A percentile compares a stretch with the other conserved stretches of the same genome.
Evolutionary conservation across 2,113 vertebrate genomes (phyloP).

Genomic region (Oophaga pumilio): DNA sequence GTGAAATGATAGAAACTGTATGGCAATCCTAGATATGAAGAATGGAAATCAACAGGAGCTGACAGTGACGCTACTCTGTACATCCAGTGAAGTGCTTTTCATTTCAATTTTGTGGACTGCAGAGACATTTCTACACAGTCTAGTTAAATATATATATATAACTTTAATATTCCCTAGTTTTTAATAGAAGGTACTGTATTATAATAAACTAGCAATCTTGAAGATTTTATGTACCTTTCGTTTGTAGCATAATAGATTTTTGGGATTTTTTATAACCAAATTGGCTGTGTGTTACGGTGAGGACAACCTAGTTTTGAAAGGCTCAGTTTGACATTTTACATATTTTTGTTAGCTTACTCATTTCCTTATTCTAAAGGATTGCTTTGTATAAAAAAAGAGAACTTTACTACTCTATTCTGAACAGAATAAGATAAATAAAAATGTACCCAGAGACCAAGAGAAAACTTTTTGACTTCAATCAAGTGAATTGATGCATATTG

Average conservation of each 20-base stretch:
- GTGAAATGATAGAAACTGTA: constrained; percentile 1
- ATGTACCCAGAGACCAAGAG: too few relatives aligned
- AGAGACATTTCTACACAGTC: neutral
- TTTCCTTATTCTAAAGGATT: too few relatives aligned
- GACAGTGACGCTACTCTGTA: neutral
- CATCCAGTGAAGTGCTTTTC: neutral
- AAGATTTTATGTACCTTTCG: neutral
- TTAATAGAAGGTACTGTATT: neutral
- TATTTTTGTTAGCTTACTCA: too few relatives aligned
- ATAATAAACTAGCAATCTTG: neutral
- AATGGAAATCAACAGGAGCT: constrained; percentile 32
- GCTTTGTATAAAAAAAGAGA: too few relatives aligned
- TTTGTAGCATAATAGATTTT: neutral
- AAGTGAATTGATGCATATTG: too few relatives aligned
- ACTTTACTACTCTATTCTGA: too few relatives aligned
- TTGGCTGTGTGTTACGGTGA: too few relatives aligned
- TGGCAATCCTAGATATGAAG: constrained; percentile 2
- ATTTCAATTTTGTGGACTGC: neutral
- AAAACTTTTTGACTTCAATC: too few relatives aligned
- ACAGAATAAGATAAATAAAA: too few relatives aligned
- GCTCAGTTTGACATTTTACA: too few relatives aligned
- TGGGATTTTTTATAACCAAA: neutral
- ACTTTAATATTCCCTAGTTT: neutral
- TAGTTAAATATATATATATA: too few relatives aligned
- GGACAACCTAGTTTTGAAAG: too few relatives aligned